A percentile compares a stretch with the other conserved stretches of the same genome.
These are phyloP conservation scores for Lophotriccus pileatus DNA, from an alignment of 2,797 vertebrate genomes.

Conservation along the genomic window DNA sequence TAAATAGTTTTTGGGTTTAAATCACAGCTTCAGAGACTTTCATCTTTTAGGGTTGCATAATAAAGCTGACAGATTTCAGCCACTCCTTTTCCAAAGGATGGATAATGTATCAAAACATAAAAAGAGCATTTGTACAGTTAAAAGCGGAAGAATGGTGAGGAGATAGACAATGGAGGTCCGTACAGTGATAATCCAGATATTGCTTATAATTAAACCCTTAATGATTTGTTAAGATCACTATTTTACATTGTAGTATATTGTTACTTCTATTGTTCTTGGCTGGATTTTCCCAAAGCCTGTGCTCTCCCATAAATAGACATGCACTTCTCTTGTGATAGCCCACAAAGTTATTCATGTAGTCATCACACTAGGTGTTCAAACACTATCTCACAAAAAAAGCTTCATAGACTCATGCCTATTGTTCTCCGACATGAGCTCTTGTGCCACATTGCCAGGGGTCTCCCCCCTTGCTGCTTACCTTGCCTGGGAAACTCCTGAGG, in stretches of 20 bases:
- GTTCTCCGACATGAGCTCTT: not conserved
- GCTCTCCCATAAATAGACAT: not conserved
- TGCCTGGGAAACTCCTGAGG: too few species aligned
- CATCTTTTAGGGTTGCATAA: not conserved
- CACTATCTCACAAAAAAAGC: too few species aligned
- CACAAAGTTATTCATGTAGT: not conserved
- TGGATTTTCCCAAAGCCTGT: not conserved
- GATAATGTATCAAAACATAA: not conserved
- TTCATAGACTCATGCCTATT: not conserved
- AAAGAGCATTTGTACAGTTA: too few species aligned
- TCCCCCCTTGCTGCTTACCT: not conserved
- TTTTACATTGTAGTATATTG: not conserved
- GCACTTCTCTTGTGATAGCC: not conserved
- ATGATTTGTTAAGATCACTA: not conserved
- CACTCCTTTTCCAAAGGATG: not conserved
- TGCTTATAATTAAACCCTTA: not conserved
- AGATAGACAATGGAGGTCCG: not conserved
- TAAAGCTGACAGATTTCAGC: not conserved
- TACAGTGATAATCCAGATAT: not conserved
- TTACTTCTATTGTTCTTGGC: not conserved
- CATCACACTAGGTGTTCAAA: not conserved
- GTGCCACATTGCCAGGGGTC: too few species aligned
- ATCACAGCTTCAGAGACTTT: not conserved
- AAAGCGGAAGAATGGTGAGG: not conserved
- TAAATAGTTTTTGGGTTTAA: not conserved